Conservation (phyloP, 2,113 vertebrate genomes). For the Physeter macrocephalus region DNA sequence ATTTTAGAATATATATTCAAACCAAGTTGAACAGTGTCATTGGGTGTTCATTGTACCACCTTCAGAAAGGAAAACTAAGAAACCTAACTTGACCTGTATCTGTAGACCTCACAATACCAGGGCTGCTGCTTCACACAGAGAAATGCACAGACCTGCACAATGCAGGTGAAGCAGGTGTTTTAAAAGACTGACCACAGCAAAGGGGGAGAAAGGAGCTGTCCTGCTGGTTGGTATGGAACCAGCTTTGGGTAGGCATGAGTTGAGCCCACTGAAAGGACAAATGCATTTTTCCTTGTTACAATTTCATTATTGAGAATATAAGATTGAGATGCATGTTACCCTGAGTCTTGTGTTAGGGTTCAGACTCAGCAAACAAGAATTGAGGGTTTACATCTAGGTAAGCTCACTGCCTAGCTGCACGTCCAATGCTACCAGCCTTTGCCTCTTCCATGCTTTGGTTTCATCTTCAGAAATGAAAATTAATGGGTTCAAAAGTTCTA, state of each 20-base stretch:
- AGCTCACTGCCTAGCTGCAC: not conserved
- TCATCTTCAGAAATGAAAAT: not conserved
- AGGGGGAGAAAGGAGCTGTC: conserved; percentile 78
- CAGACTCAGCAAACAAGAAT: not conserved
- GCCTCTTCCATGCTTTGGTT: not conserved
- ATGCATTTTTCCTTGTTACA: not conserved
- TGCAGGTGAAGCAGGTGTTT: conserved; percentile 66
- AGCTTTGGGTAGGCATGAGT: conserved; percentile 79
- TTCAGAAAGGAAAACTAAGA: not conserved
- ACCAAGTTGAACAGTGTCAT: not conserved
- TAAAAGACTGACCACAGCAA: conserved; percentile 78
- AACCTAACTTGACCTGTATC: conserved; percentile 65
- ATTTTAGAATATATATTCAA: not conserved
- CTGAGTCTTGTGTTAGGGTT: not conserved
- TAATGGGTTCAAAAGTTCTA: not conserved
- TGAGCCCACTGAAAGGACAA: conserved; percentile 76
- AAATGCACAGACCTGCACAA: conserved; percentile 73
- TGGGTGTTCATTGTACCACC: not conserved
- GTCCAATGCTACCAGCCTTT: not conserved
- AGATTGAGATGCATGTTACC: not conserved
- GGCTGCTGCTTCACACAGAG: conserved; percentile 79
- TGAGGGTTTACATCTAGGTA: not conserved
- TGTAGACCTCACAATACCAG: conserved; percentile 75
- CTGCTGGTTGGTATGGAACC: conserved; percentile 76
- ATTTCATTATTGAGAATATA: not conserved